phyloP scores from a whole-genome alignment of 2,113 vertebrate genomes.

The Galemys pyrenaicus region DNA sequence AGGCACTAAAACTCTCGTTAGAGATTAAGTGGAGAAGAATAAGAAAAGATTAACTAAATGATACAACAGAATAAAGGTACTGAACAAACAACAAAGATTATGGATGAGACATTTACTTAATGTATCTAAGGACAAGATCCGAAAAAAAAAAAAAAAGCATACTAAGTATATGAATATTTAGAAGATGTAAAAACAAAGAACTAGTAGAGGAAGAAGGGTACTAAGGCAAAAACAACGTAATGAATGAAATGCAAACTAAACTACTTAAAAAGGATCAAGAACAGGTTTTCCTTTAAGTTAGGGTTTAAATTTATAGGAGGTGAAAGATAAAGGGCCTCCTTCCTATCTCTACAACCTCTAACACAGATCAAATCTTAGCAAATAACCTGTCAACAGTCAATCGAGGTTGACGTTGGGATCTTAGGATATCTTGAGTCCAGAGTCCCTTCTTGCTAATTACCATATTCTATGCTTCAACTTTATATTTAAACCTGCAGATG shows the following conservation, averaged over 20 bases:
- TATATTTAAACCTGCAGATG: not conserved
- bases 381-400: not conserved
- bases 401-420: not conserved
- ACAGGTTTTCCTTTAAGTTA: not conserved
- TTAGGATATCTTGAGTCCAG: not conserved
- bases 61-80: not conserved
- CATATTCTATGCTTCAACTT: not conserved
- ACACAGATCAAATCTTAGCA: conserved; percentile 26
- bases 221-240: conserved; percentile 13
- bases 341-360: not conserved
- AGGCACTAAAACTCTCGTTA: conserved; percentile 16
- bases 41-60: conserved; percentile 29
- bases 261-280: conserved; percentile 20
- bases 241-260: conserved; percentile 10
- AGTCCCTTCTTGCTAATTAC: not conserved
- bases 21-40: conserved; percentile 2
- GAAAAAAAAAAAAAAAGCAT: not conserved
- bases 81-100: conserved; percentile 26
- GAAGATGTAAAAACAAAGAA: conserved; percentile 24
- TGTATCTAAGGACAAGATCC: not conserved
- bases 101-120: not conserved
- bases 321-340: not conserved
- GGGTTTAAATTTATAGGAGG: not conserved
- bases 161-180: not conserved
- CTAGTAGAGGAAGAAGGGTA: not conserved